Conservation (phyloP, 2,113 vertebrate species). For the Semnopithecus entellus region DNA sequence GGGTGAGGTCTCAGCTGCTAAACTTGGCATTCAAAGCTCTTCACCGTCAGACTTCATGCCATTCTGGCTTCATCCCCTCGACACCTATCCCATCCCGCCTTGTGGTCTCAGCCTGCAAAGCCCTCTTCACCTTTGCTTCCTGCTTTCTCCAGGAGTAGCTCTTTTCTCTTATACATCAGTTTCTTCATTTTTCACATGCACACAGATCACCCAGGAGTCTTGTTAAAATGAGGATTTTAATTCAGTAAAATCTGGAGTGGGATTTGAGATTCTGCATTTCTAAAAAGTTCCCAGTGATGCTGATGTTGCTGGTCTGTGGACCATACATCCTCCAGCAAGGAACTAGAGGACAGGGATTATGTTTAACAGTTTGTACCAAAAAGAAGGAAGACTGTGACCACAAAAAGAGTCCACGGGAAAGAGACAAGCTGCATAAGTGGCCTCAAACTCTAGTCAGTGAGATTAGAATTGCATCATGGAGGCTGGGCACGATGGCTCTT, state of each 20-base stretch:
- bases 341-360: neutral
- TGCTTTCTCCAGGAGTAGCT: neutral
- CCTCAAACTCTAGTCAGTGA: neutral
- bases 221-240: conserved; percentile 1
- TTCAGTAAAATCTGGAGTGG: neutral
- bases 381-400: neutral
- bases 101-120: neutral
- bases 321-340: neutral
- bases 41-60: neutral
- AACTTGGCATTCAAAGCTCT: neutral
- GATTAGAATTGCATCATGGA: neutral
- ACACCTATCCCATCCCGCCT: neutral
- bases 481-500: neutral
- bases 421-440: neutral
- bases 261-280: neutral
- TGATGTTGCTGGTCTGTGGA: neutral
- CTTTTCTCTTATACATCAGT: neutral
- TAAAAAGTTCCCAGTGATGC: neutral
- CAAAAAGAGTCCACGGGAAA: neutral
- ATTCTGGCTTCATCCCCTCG: neutral
- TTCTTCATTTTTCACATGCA: conserved; percentile 20
- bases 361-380: neutral
- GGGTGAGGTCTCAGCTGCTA: neutral
- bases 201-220: neutral
- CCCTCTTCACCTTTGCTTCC: neutral